These are phyloP conservation scores for Phorcus lineatus DNA, from an alignment of 2,888 invertebrate genomes.

Conservation along the genomic window DNA sequence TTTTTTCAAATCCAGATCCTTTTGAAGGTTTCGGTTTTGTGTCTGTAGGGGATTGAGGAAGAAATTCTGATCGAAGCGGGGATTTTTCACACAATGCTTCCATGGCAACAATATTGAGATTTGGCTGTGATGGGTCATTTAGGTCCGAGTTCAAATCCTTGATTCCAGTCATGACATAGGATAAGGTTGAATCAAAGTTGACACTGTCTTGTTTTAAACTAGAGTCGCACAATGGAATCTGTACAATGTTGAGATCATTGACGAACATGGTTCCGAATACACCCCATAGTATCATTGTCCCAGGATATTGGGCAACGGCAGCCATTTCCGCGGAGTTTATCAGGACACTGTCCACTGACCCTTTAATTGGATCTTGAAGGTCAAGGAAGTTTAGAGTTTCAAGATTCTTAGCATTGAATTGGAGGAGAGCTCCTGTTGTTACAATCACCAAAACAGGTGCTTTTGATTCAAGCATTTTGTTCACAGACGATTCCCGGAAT, in stretches of 20 bases:
- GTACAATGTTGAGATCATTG: slow-evolving; percentile 33
- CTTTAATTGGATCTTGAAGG: slow-evolving; percentile 43
- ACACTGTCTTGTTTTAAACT: background rate
- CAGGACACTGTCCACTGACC: slow-evolving; percentile 12
- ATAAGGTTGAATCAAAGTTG: background rate
- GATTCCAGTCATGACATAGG: background rate
- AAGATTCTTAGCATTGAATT: slow-evolving; percentile 65
- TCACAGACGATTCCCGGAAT: slow-evolving; percentile 30
- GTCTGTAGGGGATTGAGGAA: slow-evolving; percentile 50
- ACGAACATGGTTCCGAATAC: slow-evolving; percentile 40
- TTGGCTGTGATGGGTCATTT: background rate
- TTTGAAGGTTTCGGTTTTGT: slow-evolving; percentile 35
- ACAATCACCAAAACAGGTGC: slow-evolving; percentile 64
- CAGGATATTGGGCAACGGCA: background rate
- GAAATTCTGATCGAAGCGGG: slow-evolving; percentile 63
- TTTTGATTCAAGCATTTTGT: slow-evolving; percentile 55
- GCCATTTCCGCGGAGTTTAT: background rate
- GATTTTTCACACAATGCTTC: slow-evolving; percentile 61
- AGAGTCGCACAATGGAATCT: slow-evolving; percentile 24
- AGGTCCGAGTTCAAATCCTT: background rate
- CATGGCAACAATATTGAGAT: slow-evolving; percentile 39
- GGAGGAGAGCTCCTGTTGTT: slow-evolving; percentile 62
- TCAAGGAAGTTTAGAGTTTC: slow-evolving; percentile 54
- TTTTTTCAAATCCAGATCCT: slow-evolving; percentile 37
- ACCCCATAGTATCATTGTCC: slow-evolving; percentile 15